Percentiles rank a stretch among this genome's conserved stretches.
Evolutionary conservation across 2,797 vertebrate genomes (phyloP).

Genomic region (Manis pentadactyla): DNA sequence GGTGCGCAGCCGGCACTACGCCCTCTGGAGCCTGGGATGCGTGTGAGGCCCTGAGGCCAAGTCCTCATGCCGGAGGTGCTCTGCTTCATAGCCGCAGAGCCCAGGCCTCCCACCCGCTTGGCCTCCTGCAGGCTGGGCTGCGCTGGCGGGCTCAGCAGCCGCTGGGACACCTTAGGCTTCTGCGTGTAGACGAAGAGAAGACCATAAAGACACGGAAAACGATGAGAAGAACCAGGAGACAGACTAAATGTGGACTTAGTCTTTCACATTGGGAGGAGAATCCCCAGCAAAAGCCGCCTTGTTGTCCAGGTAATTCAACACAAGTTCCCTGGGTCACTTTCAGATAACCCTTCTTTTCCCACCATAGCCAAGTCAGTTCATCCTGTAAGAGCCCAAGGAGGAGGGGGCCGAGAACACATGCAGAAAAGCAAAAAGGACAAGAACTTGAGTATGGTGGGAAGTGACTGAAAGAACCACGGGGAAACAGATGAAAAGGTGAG

Average conservation of each 20-base stretch:
- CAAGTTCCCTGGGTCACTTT: neutral
- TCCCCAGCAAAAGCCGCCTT: neutral
- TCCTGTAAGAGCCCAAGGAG: neutral
- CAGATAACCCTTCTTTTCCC: neutral
- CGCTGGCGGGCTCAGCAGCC: constrained; percentile 79
- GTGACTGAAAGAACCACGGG: neutral
- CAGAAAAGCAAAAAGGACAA: neutral
- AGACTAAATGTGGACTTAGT: neutral
- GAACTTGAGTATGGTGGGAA: neutral
- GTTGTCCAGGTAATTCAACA: neutral
- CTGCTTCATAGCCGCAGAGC: neutral
- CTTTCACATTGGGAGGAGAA: neutral
- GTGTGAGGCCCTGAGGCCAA: neutral
- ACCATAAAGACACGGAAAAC: neutral
- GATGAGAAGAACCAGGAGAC: neutral
- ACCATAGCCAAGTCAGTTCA: neutral
- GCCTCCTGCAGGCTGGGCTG: constrained; percentile 94
- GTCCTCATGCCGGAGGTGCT: neutral
- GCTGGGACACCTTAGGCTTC: rapidly evolving
- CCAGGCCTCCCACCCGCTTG: constrained; percentile 87
- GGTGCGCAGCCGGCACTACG: no score
- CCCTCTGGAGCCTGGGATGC: no score
- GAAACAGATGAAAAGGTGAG: neutral
- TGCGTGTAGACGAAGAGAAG: neutral
- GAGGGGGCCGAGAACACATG: neutral